Base-by-base conservation (phyloP, 2,888 invertebrate genomes). In the Platycheirus albimanus region DNA sequence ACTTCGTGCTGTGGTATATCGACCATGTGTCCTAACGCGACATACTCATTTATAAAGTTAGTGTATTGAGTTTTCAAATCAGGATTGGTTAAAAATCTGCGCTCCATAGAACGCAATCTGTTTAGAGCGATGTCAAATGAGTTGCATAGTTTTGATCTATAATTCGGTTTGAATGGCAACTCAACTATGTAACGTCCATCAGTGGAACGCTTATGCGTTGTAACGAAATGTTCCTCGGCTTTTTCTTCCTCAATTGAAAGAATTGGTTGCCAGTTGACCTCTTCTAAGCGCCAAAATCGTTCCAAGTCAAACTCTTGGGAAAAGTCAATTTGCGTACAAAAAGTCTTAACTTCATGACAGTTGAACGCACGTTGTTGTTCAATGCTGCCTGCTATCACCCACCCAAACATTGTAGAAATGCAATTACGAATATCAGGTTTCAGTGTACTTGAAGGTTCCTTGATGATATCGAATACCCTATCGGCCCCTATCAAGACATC, bases 21-120 rank as follows among this genome's bases (percentile, higher is more conserved):
- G 17, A 74, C 54, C 67, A 83, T 83, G 15, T 76, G 67, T 10
- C 52, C 36, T 20, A 76, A 30, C 13, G 38, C 19, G 5, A 61
- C 10, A 28, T 74, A 74, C 20, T 81, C 71, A 11, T 47, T 58
- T 28, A 66, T 41, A 33, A 51, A 33, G 20, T 7, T 8, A 19
- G 17, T 45, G 4, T 45, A 45, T 24, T 49, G 24, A 24, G 24
- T 49, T 49, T 49, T 49, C 7, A 24, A 49, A 19, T 45, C 19
- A 33, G 17, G 19, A 36, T 54, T 54, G 3, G 13, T 13, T 17
- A 28, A 30, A 28, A 54, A 54, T 33, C 36, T 33, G 17, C 54
- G 30, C 19, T 54, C 54, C 54, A 54, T 54, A 17, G 52, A 11
- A 10, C n/a, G 15, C 33, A 33, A 36, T 19, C 54, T 5, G 15